Conservation (phyloP, 2,797 vertebrate genomes). For the Micropoecilia bifurca region DNA sequence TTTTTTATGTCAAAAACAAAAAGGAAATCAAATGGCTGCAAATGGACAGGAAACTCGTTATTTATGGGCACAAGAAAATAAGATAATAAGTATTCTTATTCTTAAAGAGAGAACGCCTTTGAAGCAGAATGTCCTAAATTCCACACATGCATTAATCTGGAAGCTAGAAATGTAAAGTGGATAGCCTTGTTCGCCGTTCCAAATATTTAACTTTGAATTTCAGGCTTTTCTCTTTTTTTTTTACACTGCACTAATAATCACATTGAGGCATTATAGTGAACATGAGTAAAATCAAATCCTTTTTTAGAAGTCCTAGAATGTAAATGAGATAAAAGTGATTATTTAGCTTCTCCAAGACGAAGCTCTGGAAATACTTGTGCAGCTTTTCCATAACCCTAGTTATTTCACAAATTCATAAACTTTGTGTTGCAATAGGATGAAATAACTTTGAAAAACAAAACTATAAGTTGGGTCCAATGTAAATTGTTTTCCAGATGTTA, state of each 20-base stretch:
- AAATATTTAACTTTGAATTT: conserved; percentile 75
- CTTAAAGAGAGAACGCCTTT: conserved; percentile 56
- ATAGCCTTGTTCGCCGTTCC: conserved; percentile 57
- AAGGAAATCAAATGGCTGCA: not conserved
- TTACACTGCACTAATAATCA: conserved; percentile 25
- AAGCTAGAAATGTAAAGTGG: conserved; percentile 59
- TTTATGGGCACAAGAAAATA: not conserved
- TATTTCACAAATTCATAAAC: not conserved
- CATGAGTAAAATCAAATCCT: conserved; percentile 2
- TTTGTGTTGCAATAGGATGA: not conserved
- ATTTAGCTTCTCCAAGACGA: not conserved
- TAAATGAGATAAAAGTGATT: not conserved
- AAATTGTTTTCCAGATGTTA: not conserved
- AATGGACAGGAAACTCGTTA: not conserved
- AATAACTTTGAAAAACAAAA: not conserved
- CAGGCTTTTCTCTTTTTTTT: conserved; percentile 66
- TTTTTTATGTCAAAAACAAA: not conserved
- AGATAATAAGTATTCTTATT: conserved; percentile 27
- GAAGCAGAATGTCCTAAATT: conserved; percentile 62
- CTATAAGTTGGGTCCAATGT: not conserved
- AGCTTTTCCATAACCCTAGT: not conserved
- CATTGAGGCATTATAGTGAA: conserved; percentile 1
- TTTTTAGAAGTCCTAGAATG: not conserved
- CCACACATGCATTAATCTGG: conserved; percentile 64
- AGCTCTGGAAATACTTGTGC: not conserved